Base-by-base conservation (phyloP, 2,797 vertebrate genomes). In the Thalassophryne amazonica region DNA sequence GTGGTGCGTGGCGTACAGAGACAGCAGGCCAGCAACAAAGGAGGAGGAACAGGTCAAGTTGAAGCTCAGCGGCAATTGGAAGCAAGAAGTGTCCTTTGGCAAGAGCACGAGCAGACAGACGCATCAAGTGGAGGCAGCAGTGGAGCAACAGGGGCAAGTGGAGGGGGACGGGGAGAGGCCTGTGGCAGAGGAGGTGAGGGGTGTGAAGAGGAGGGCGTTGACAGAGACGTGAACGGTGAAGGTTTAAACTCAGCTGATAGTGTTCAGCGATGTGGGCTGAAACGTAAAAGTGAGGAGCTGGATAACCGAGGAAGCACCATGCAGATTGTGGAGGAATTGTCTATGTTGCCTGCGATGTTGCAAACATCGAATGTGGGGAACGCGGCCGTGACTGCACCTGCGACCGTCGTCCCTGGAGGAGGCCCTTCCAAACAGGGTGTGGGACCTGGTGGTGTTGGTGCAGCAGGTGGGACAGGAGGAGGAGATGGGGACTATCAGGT, bases 291-390 rank as follows among this genome's bases (percentile, higher is more conserved):
- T 23, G 92, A 97, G 80, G 97, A 98, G 81, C 79, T 98, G 75
- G 95, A 97, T 63, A 94, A 91, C 70, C 91, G 90, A 50, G 91
- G 84, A 81, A 76, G 93, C 92, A 65, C 90, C 73, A 99, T 99
- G 97, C 97, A 99, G 94, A 99, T 99, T 81, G 95, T 99, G 1
- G 97, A 99, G 66, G 97, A 99, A 62, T 91, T 96, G 87, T 92
- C 96, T 80, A 89, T 98, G 84, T 89, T 98, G 90, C 95, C 96
- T 71, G 95, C 95, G 18, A 98, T 99, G 96, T 92, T 99, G 94
- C 97, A 98, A 88, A 92, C 92, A 21, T 91, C 92, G 35, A 93
- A 88, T 46, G 89, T 94, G 68, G 95, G 91, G 58, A 98, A 95
- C 45, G 89, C 93, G 6, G 88, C 93, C 51, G 81, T 92, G 7